Evolutionary conservation across 2,113 vertebrate species (phyloP), one percentile per base, ranked within the genome.

Genomic region (Pipra filicauda): DNA sequence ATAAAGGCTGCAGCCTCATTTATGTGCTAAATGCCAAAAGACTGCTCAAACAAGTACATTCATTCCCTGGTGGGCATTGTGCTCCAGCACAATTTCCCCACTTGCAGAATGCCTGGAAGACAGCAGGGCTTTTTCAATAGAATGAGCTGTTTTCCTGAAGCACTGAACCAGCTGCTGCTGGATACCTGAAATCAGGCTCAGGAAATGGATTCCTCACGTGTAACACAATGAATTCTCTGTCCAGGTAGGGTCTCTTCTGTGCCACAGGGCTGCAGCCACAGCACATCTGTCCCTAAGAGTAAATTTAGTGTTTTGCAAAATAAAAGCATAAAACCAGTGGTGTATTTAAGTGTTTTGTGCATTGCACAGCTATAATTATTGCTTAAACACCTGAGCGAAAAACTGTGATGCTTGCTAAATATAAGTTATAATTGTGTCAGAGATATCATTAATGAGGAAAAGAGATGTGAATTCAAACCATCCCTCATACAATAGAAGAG

Each of bases 11-110:
- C 21, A 77, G 55, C 39, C 33, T 91, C 59, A 57, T 49, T 66
- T 62, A 74, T 83, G 77, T 71, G 70, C 54, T 93, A 89, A 89
- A 75, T 64, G 74, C 58, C 49, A 76, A 66, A 93, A 73, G 70
- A 43, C 33, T 70, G 39, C 62, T 72, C 80, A 80, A 46, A 46
- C 51, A 57, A 85, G 67, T 54, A 57, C 57, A 74, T 72, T 94
- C 57, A 74, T 72, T 94, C 74, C 81, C 78, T 72, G 58, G 66
- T 67, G 71, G n/a, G 71, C 71, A 65, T 16, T 93, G 62, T 64
- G 74, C 85, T 93, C 69, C 10, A 59, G 43, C 90, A 87, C 65
- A 51, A 69, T 91, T 58, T 48, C 26, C 39, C 30, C 41, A 31
- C 33, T 82, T 64, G 59, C 49, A 88, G 81, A 51, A 54, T 18